These are phyloP conservation scores for Nemurella pictetii DNA, from an alignment of 2,888 invertebrate species.

Conservation along the genomic window DNA sequence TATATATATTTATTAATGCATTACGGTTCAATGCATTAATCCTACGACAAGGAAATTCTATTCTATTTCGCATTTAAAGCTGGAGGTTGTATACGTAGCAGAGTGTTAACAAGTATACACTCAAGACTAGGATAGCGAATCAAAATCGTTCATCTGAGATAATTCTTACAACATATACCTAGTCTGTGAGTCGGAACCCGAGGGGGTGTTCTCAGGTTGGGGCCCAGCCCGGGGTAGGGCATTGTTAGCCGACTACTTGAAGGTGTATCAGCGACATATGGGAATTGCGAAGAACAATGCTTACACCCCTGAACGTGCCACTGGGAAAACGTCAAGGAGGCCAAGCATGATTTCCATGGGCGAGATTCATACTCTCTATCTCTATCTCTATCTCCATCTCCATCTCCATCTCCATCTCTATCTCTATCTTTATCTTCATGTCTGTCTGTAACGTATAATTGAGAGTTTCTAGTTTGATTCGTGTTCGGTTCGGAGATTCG, in stretches of 20 bases:
- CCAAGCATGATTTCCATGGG: not conserved
- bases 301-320: not conserved
- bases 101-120: not conserved
- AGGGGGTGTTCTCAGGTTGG: not conserved
- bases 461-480: no score
- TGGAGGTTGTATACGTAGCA: not conserved
- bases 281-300: not conserved
- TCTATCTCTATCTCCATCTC: no score
- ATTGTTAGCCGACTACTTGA: not conserved
- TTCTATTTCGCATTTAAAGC: conserved; percentile 29
- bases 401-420: no score
- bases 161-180: conserved; percentile 27
- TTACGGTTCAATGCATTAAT: conserved; percentile 27
- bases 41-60: conserved; percentile 24
- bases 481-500: no score
- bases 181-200: not conserved
- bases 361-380: not conserved
- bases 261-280: conserved; percentile 12
- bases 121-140: conserved; percentile 19
- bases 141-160: conserved; percentile 28
- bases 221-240: not conserved
- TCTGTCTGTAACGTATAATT: no score
- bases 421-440: no score
- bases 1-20: conserved; percentile 27
- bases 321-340: not conserved